A percentile compares a stretch with the other conserved stretches of the same genome.
phyloP scores from a whole-genome alignment of 2,113 vertebrate species.

The Macaca fascicularis region DNA sequence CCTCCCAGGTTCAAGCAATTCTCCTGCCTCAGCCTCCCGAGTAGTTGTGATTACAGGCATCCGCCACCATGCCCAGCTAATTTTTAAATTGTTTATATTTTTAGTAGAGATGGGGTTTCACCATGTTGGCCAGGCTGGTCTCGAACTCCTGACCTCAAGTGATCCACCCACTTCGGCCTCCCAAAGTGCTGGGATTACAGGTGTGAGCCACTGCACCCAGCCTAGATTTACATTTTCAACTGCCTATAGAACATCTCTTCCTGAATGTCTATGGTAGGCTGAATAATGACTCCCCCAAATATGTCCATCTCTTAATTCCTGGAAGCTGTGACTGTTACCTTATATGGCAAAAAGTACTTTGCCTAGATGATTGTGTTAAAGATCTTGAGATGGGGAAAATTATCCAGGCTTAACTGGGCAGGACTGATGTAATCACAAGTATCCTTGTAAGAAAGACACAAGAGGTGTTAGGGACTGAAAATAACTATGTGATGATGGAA shows the following conservation, averaged over 20 bases:
- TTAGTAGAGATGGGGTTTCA: too few species aligned
- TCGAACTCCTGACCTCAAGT: too few species aligned
- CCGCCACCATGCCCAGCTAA: too few species aligned
- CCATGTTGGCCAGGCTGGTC: too few species aligned
- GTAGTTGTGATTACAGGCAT: too few species aligned
- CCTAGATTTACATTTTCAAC: background rate
- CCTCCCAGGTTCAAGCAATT: too few species aligned
- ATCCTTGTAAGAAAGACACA: background rate
- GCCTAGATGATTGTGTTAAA: background rate
- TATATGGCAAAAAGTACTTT: background rate
- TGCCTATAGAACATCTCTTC: background rate
- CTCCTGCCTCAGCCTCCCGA: too few species aligned
- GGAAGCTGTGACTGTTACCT: background rate
- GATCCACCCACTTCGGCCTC: too few species aligned
- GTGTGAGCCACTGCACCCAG: accelerated
- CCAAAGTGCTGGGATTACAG: too few species aligned
- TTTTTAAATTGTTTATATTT: too few species aligned
- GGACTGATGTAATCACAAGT: background rate
- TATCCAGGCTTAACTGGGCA: background rate
- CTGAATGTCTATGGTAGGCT: background rate
- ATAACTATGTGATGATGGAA: background rate
- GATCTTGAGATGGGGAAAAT: background rate
- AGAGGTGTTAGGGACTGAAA: background rate
- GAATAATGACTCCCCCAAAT: background rate
- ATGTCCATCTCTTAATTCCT: background rate